A percentile compares a stretch with the other conserved stretches of the same genome.
Evolutionary conservation across 2,113 vertebrate species (phyloP).

Genomic region (Meleagris gallopavo): DNA sequence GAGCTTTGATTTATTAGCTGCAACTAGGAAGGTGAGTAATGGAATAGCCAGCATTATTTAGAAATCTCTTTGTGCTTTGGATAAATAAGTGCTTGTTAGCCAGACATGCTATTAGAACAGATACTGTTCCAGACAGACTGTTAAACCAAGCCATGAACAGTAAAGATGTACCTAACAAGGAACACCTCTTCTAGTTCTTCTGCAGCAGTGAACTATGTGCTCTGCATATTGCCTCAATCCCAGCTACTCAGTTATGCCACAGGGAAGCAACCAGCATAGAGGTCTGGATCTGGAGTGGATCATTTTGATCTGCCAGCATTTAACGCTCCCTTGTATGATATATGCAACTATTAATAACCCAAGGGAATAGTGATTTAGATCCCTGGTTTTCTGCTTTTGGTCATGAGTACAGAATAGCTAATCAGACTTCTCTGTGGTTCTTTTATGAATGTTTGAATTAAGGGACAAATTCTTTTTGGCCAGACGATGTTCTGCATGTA

Average conservation of each 20-base stretch:
- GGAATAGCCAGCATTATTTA: not conserved
- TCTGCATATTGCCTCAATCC: not conserved
- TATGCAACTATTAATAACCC: not conserved
- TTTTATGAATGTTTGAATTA: not conserved
- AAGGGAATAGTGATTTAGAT: not conserved
- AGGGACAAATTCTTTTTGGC: not conserved
- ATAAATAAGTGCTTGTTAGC: not conserved
- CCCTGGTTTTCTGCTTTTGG: not conserved
- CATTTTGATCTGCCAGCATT: not conserved
- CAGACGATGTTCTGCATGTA: not conserved
- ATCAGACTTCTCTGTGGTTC: not conserved
- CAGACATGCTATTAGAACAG: not conserved
- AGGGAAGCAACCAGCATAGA: not conserved
- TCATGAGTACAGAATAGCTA: not conserved
- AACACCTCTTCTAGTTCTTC: not conserved
- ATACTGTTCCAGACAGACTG: not conserved
- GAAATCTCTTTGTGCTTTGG: not conserved
- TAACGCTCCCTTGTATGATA: not conserved
- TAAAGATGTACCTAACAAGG: not conserved
- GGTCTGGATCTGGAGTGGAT: not conserved
- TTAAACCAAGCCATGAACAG: not conserved
- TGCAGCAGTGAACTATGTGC: not conserved
- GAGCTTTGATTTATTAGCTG: not conserved
- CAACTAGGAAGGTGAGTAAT: not conserved
- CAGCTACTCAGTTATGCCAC: accelerated